phyloP scores from a whole-genome alignment of 1,140 invertebrate species.

The Zaprionus africanus region DNA sequence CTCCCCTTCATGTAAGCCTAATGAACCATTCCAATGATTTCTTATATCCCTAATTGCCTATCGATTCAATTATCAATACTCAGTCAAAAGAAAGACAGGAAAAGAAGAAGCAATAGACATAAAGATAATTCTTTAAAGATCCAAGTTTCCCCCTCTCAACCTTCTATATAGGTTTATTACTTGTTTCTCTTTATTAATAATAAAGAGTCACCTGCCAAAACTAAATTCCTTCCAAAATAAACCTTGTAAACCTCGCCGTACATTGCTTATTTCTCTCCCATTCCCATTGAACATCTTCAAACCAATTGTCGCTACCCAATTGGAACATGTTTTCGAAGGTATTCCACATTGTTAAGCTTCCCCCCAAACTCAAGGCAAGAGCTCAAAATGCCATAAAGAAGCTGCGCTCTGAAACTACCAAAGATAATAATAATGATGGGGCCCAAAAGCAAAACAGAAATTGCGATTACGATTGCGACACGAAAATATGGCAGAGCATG shows the following conservation, averaged over 20 bases:
- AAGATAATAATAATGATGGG: slow-evolving; percentile 40
- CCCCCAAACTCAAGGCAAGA: slow-evolving; percentile 11
- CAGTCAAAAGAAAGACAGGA: too few species aligned
- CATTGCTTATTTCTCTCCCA: neutral
- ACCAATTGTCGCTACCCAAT: slow-evolving; percentile 17
- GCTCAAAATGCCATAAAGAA: slow-evolving; percentile 10
- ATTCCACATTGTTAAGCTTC: slow-evolving; percentile 11
- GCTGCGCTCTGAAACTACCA: neutral
- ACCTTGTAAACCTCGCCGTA: neutral
- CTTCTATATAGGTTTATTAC: too few species aligned
- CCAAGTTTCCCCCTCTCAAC: too few species aligned
- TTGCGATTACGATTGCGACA: slow-evolving; percentile 56
- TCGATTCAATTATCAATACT: too few species aligned
- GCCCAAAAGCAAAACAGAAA: slow-evolving; percentile 24
- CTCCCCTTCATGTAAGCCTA: too few species aligned
- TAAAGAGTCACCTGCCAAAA: too few species aligned
- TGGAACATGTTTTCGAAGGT: slow-evolving; percentile 23
- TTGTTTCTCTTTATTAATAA: too few species aligned
- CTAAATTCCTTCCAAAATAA: too few species aligned
- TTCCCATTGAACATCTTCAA: slow-evolving; percentile 20
- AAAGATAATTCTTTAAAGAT: too few species aligned
- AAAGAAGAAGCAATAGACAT: too few species aligned
- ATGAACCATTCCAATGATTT: neutral
- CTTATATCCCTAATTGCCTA: neutral
- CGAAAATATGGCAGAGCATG: slow-evolving; percentile 32